A percentile compares a stretch with the other conserved stretches of the same genome.
Conservation (phyloP, 2,888 invertebrate species). For the Ochropleura leucogaster region DNA sequence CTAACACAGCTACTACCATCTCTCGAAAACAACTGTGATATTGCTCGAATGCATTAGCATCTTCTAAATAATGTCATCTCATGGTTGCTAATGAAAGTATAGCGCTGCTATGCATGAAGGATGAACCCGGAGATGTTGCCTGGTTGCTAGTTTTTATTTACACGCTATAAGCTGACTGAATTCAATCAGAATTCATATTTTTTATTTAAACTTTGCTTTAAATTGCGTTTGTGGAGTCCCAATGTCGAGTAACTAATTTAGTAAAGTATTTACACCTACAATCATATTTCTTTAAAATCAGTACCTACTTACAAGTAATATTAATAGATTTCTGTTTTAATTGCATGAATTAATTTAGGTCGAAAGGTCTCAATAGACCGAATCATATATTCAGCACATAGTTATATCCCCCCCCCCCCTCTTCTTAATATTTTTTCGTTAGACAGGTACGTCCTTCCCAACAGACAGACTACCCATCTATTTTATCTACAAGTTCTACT, state of each 20-base stretch:
- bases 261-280: too few relatives aligned
- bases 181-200: not conserved
- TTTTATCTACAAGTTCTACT: conserved; percentile 43
- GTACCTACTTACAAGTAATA: too few relatives aligned
- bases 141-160: not conserved
- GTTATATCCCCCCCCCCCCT: too few relatives aligned
- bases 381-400: too few relatives aligned
- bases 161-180: not conserved
- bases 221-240: too few relatives aligned
- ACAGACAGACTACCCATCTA: not conserved
- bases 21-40: not conserved
- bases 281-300: too few relatives aligned
- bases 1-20: not conserved
- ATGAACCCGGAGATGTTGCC: not conserved
- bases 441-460: not conserved
- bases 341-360: too few relatives aligned
- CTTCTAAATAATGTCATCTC: not conserved
- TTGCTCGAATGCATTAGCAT: not conserved
- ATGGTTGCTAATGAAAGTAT: not conserved
- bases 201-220: too few relatives aligned
- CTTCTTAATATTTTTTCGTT: too few relatives aligned
- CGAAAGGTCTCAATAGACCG: too few relatives aligned
- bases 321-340: too few relatives aligned
- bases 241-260: too few relatives aligned
- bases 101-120: not conserved